Evolutionary conservation across 2,113 vertebrate species (phyloP), one percentile per base, ranked within the genome.

Genomic region (Rissa tridactyla): DNA sequence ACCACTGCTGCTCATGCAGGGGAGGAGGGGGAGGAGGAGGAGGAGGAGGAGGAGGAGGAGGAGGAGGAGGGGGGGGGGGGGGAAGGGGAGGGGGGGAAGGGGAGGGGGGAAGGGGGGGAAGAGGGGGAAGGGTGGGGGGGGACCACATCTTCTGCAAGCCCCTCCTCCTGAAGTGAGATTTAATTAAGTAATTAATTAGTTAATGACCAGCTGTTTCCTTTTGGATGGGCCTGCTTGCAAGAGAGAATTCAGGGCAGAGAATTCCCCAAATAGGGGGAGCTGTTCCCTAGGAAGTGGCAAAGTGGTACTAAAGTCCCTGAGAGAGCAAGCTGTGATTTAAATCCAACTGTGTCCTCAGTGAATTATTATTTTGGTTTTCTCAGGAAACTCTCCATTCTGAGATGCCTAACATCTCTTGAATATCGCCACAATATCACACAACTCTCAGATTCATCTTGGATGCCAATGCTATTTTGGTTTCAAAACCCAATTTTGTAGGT

Each of bases 261-360:
- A 70, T 55, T 61, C 21, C 12, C 21, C 11, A 38, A 17, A 72
- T 5, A 69, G 13, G 15, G 64, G 19, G 5, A 51, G 5, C 3
- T 40, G 2, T 5, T 54, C 2, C 1, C 4, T 58, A 9, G 21
- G 42, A 26, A 25, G 9, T 2, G 1, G 11, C 19, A 71, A 29
- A 62, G 13, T 26, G 9, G 8, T 5, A 75, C 5, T 22, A 60
- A 78, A 21, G 16, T 1, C 15, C 11, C 8, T 32, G 42, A 75
- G 52, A 55, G 2, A 58, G 14, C 5, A 34, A 8, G 3, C 5
- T 64, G 18, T 64, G 47, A 44, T 60, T 62, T 81, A 83, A 84
- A 71, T 46, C 23, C n/a, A 19, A 32, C 13, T 15, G 5, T 14
- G 22, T 30, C 7, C 26, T 64, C 18, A 11, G 42, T 40, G 12